Evolutionary conservation across 2,797 vertebrate species (phyloP).

Genomic region (Chelmon rostratus): DNA sequence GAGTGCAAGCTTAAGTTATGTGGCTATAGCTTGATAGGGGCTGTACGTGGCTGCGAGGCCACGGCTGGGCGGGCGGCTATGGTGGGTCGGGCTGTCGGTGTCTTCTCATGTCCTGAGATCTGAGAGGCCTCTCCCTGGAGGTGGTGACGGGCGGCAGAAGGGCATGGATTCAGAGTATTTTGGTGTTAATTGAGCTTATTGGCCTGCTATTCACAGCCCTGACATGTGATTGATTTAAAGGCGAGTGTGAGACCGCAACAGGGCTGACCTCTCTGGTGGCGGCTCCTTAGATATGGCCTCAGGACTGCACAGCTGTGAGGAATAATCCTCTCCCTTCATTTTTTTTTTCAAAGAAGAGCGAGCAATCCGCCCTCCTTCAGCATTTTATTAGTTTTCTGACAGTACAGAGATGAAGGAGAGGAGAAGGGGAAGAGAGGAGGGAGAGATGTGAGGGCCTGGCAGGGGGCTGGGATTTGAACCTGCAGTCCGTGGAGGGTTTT

Average conservation of each 20-base stretch:
- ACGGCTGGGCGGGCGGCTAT: slow-evolving; percentile 23
- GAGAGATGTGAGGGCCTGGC: slow-evolving; percentile 49
- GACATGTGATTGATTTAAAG: slow-evolving; percentile 83
- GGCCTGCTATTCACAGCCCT: slow-evolving; percentile 83
- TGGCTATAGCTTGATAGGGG: slow-evolving; percentile 71
- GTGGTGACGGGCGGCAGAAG: slow-evolving; percentile 83
- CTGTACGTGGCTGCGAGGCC: slow-evolving; percentile 52
- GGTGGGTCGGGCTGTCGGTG: slow-evolving; percentile 58
- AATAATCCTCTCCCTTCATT: slow-evolving; percentile 61
- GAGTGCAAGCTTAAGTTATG: slow-evolving; percentile 76
- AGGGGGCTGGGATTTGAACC: slow-evolving; percentile 51
- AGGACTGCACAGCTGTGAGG: slow-evolving; percentile 77
- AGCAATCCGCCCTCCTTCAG: slow-evolving; percentile 66
- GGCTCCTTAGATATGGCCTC: slow-evolving; percentile 76
- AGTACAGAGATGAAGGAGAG: slow-evolving; percentile 29
- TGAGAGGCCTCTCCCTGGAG: slow-evolving; percentile 74
- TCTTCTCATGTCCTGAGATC: slow-evolving; percentile 80
- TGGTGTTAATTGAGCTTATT: slow-evolving; percentile 87
- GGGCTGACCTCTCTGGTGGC: slow-evolving; percentile 65
- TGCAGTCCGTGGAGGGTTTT: slow-evolving; percentile 41
- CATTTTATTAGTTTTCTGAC: slow-evolving; percentile 77
- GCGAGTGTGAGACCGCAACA: slow-evolving; percentile 64
- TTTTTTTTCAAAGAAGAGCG: slow-evolving; percentile 59
- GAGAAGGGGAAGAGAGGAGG: slow-evolving; percentile 46
- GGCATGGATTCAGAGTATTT: slow-evolving; percentile 83